Base-by-base conservation (phyloP, 2,113 vertebrate species). In the Cephalopholis sonnerati region DNA sequence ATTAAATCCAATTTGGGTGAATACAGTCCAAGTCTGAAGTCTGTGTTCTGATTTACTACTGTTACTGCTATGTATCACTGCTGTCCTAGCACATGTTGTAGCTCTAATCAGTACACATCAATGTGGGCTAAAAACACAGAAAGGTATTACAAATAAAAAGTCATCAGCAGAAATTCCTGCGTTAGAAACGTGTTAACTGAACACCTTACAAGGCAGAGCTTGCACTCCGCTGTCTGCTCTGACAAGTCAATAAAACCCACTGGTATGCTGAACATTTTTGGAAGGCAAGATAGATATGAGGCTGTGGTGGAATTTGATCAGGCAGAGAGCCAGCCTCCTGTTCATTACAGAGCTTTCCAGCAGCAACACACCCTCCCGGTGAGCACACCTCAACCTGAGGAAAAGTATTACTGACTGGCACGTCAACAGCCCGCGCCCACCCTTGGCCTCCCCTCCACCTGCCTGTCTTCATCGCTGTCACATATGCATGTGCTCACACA, bases 231-330 rank as follows among this genome's bases (percentile, higher is more conserved):
- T 91, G 93, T 94, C 93, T 95, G 94, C 94, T 95, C 93, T 91
- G 90, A 95, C 95, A 96, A 94, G 95, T 95, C 95, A 95, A 95
- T 93, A 95, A 95, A 95, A 95, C 88, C 89, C 93, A 79, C 93
- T 95, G 95, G 95, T 95, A 96, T 96, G 95, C 93, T 74, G 93
- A 95, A 93, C 84, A 95, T 95, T 95, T 95, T 94, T 91, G 93
- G 92, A 94, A 94, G 92, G 90, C 87, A 86, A 90, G 91, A 93
- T 91, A 94, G 94, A 94, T 93, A 93, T 77, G 88, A 93, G 89
- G 84, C 91, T 79, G 82, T 36, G 65, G 82, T 85, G 94, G 93
- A 95, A 95, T 95, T 95, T 93, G 92, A 95, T 96, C 94, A 93
- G 87, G 94, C 91, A 89, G 71, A 18, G 90, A 88, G 92, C 92